A percentile compares a stretch with the other conserved stretches of the same genome.
Conservation (phyloP, 2,888 invertebrate species). For the Leptura quadrifasciata region DNA sequence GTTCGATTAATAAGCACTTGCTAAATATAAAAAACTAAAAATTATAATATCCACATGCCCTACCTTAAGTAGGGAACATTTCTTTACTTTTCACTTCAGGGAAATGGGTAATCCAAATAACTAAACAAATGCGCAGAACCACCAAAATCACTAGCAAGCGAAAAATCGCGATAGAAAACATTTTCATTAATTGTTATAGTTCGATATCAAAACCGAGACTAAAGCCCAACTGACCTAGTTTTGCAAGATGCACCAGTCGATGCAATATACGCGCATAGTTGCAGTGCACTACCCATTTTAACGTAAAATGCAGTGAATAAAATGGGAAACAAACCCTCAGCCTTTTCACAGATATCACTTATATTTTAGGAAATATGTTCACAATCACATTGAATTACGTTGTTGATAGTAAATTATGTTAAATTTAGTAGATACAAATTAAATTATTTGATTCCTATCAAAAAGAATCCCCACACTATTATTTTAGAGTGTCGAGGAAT, state of each 20-base stretch:
- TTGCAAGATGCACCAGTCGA: constrained; percentile 57
- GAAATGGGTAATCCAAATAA: constrained; percentile 11
- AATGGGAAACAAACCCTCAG: not conserved
- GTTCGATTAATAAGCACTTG: too few species aligned
- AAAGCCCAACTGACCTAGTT: constrained; percentile 64
- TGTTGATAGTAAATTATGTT: too few species aligned
- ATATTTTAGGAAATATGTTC: too few species aligned
- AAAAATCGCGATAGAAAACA: constrained; percentile 29
- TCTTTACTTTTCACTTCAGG: not conserved
- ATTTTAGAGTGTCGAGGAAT: too few species aligned
- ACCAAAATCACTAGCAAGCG: constrained; percentile 2
- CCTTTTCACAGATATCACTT: too few species aligned
- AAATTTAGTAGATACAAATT: too few species aligned
- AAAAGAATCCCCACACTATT: too few species aligned
- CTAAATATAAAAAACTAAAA: not conserved
- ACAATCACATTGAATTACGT: too few species aligned
- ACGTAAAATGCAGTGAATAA: not conserved
- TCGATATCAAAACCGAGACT: constrained; percentile 43
- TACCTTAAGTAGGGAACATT: constrained; percentile 31
- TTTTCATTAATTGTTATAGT: constrained; percentile 44
- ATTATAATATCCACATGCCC: not conserved
- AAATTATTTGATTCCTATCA: too few species aligned
- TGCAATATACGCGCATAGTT: constrained; percentile 50
- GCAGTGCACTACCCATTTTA: constrained; percentile 46
- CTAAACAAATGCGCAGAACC: not conserved